Base-by-base conservation (phyloP, 2,797 vertebrate genomes). In the Eutrigla gurnardus region DNA sequence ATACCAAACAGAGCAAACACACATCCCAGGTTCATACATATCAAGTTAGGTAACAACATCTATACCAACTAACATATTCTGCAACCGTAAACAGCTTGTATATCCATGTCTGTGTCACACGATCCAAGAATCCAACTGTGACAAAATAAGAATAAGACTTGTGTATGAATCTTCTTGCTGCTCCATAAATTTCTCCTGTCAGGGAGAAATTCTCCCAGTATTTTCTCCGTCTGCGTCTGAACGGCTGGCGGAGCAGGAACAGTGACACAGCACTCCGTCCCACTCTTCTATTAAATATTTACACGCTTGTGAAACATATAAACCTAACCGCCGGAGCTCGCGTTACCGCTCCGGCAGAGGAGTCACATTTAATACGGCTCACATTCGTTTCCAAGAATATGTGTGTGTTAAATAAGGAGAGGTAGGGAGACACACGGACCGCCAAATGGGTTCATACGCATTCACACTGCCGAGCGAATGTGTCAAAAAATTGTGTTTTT, bases 211-310 rank as follows among this genome's bases (percentile, higher is more conserved):
- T 73, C 70, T 65, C 66, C 15, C 58, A 14, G 78, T 64, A 35
- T 70, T 77, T 73, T 75, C 49, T 74, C 68, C 32, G 36, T 57
- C 53, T 74, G n/a, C 52, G 42, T 86, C 78, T 83, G 82, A 81
- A 55, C 36, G 89, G 81, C 82, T 73, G 88, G 75, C 78, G 50
- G 91, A 57, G 78, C 89, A 83, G 87, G 76, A 87, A 84, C 87
- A 89, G 87, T 89, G 91, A 92, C 90, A 92, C 88, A 87, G 91
- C 86, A 93, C 89, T 90, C 86, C 85, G 80, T 85, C 77, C 75
- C 59, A 55, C 73, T 76, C 85, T 91, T 91, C 84, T 85, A 94
- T 94, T 93, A 95, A 95, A 94, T 92, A 93, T 94, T 94, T 92
- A 94, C 93, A 93, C 43, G 82, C 92, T 93, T 83, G 92, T 92